Evolutionary conservation across 92 coral and sea anemone genomes (phyloP), one percentile per base, ranked within the genome.

Genomic region (Scolanthus callimorphus): DNA sequence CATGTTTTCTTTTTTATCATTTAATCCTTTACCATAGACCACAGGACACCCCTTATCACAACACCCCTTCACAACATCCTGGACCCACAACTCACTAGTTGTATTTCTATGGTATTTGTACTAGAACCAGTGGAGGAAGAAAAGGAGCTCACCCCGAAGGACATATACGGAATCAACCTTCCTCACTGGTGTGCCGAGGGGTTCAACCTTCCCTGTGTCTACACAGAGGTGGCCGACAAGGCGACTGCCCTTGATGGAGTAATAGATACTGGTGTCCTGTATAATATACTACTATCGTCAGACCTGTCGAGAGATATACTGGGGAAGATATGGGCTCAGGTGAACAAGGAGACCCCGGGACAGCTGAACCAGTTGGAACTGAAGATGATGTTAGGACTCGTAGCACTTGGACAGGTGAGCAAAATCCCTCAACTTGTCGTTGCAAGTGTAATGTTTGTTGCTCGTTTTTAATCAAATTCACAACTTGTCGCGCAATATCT

Each of bases 341-440:
- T 82, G 2, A 92, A 92, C 78, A 71, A 56, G 37, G 94, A 82
- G 13, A 71, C 61, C 17, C 87, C 90, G 0, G 98, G 98, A 20
- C 96, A 84, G 70, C 80, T 92, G 38, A 88, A 84, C 62, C 71
- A 55, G 27, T 51, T 88, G 69, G 98, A 92, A 52, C 82, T 92
- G 1, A 69, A 86, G 49, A 90, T 92, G 57, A 77, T 92, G 39
- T 62, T 92, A 25, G 98, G 98, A 12, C 77, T 92, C 41, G 71
- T 92, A 64, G 98, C 98, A 27, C 55, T 92, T 20, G 98, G 84
- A 27, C 98, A 92, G 98, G 98, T 92, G 46, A 1, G n/a, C n/a
- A n/a, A n/a, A n/a, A n/a, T n/a, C n/a, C n/a, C n/a, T n/a, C n/a
- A n/a, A n/a, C n/a, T n/a, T n/a, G n/a, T n/a, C n/a, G n/a, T n/a